Base-by-base conservation (phyloP, 2,797 vertebrate species). In the Pangasius mekongensis region DNA sequence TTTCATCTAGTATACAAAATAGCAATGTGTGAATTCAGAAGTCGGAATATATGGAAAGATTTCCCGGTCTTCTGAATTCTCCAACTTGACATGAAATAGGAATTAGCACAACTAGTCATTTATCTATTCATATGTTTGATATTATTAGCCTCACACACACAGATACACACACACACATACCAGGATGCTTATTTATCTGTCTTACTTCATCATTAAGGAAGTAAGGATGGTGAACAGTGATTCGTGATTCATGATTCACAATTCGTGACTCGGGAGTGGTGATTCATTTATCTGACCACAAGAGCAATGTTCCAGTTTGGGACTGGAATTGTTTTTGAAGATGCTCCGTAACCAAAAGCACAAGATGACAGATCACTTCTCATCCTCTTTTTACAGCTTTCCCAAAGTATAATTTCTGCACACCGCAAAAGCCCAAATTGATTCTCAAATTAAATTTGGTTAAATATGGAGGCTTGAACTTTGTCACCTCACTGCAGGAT, bases 131-230 rank as follows among this genome's bases (percentile, higher is more conserved):
- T 82, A 14, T 82, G 0, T 81, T 39, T 60, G 56, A 60, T 60
- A 13, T 60, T 24, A 14, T 56, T 78, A 78, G 91, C 73, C 90
- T 89, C 86, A 71, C 60, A 76, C 84, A 74, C 64, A 78, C 86
- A 39, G 92, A 91, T 89, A 91, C 91, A 76, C 92, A 93, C 88
- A 88, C 85, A 54, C 76, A 91, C 62, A 90, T 66, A 80, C 81
- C 85, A 73, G 73, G 60, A 88, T 36, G 87, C 88, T 81, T 83
- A 90, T 90, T 93, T 92, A 93, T 94, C 92, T 91, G 92, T 94
- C 94, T 66, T 93, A 83, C 92, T 94, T 86, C 92, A 93, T 91
- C 92, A 95, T 94, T 94, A 94, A 92, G 91, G 91, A 93, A 93
- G 80, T 87, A 69, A 89, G 90, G 91, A 93, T 92, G 94, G 89